Base-by-base conservation (phyloP, 2,888 invertebrate genomes). In the Beris chalybata region DNA sequence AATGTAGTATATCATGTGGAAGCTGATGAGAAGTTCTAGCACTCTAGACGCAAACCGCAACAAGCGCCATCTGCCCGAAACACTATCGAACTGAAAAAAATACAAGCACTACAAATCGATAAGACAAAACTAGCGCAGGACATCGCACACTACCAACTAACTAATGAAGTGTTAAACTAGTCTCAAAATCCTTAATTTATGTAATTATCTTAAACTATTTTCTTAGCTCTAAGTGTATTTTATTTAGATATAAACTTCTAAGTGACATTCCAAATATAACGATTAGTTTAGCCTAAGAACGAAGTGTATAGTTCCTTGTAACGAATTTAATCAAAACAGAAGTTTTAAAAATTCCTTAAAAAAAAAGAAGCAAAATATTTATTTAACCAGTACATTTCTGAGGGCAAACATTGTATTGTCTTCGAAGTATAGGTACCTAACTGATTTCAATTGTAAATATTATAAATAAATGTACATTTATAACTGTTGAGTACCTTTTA, bases 161-260 rank as follows among this genome's bases (percentile, higher is more conserved):
- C 32, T 61, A 31, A 58, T 45, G 9, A 45, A 48, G 59, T 61
- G 22, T 61, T 50, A 50, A 61, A 61, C 59, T 61, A 61, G 59
- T 61, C 59, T 61, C 59, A 61, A 48, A 32, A 61, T 12, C 7
- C 30, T 30, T 29, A 31, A 54, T 29, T 22, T 30, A 30, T 9
- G 12, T 29, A 12, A 54, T 54, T 54, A 29, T 53, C 7, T 54
- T 15, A 31, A 9, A 22, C 4, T 54, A 31, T 30, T 29, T 54
- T 54, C 30, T 9, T 31, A 32, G 31, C 3, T 54, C 11, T 31
- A 31, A 30, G 15, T 5, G 32, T n/a, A 54, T 54, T 31, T 11
- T 29, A 30, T 31, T 54, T 12, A 31, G 13, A 30, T 30, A n/a
- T 31, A 54, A 31, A 38, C 9, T 38, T 38, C 38, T 38, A 38